phyloP scores from a whole-genome alignment of 2,113 vertebrate genomes.

The Murina feae region DNA sequence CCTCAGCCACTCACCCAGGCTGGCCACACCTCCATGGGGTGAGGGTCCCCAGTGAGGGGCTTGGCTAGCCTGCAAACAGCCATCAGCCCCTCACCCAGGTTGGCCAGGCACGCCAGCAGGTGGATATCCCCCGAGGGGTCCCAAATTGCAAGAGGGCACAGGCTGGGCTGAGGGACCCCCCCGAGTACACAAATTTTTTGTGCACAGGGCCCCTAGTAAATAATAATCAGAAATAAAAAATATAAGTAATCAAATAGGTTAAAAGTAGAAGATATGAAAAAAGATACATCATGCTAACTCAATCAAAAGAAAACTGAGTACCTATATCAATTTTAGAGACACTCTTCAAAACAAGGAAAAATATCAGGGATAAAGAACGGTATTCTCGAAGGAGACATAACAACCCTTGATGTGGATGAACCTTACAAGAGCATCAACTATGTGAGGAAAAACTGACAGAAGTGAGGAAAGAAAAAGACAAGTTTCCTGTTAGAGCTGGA shows the following conservation, averaged over 20 bases:
- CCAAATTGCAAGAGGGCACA: too few species aligned
- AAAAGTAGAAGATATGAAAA: neutral
- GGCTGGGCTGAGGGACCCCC: too few species aligned
- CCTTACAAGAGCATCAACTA: neutral
- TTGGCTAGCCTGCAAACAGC: too few species aligned
- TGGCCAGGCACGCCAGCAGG: too few species aligned
- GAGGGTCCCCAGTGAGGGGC: too few species aligned
- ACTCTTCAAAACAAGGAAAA: neutral
- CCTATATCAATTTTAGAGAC: neutral
- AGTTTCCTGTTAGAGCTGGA: neutral
- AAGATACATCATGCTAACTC: neutral
- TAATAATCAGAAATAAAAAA: neutral
- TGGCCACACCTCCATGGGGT: too few species aligned
- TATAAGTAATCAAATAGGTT: neutral
- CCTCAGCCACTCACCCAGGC: too few species aligned
- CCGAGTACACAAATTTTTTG: too few species aligned
- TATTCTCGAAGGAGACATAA: neutral
- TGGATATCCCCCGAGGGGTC: too few species aligned
- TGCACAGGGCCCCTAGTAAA: neutral
- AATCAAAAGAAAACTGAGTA: neutral
- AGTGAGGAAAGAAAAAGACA: neutral
- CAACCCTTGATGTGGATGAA: neutral
- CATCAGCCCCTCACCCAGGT: too few species aligned
- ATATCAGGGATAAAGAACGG: neutral
- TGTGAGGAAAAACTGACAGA: neutral